phyloP scores from a whole-genome alignment of 2,113 vertebrate species.

The Microcebus murinus region DNA sequence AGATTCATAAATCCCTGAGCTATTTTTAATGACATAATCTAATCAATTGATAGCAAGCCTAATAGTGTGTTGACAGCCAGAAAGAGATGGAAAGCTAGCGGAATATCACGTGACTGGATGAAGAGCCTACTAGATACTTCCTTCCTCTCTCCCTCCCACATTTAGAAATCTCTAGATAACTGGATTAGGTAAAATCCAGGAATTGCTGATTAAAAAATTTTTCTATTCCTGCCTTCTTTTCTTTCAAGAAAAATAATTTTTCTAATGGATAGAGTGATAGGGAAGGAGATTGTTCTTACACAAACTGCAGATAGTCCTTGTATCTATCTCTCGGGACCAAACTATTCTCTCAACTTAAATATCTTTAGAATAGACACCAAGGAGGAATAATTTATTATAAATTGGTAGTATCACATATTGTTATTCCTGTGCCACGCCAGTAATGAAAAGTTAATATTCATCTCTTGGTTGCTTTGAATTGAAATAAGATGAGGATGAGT shows the following conservation, averaged over 20 bases:
- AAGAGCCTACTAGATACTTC: neutral
- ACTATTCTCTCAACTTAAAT: conserved; percentile 24
- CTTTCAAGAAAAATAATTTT: neutral
- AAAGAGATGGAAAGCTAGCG: conserved; percentile 16
- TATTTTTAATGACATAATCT: conserved; percentile 81
- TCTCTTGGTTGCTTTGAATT: conserved; percentile 85
- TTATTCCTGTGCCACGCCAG: neutral
- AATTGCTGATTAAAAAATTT: neutral
- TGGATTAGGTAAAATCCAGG: neutral
- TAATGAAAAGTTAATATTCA: conserved; percentile 88
- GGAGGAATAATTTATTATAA: conserved; percentile 7
- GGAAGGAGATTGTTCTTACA: neutral
- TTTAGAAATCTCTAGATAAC: neutral
- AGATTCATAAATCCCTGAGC: conserved; percentile 76
- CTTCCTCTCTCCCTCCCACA: neutral
- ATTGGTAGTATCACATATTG: neutral
- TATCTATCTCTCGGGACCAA: neutral
- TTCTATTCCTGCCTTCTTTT: neutral
- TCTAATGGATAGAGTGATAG: neutral
- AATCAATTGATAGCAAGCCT: conserved; percentile 78
- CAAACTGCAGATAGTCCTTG: neutral
- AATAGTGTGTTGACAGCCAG: conserved; percentile 72
- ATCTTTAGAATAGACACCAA: neutral
- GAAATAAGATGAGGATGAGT: conserved; percentile 84
- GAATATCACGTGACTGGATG: conserved; percentile 45